These are phyloP conservation scores for Plotosus lineatus DNA, from an alignment of 2,113 vertebrate genomes.

Conservation along the genomic window DNA sequence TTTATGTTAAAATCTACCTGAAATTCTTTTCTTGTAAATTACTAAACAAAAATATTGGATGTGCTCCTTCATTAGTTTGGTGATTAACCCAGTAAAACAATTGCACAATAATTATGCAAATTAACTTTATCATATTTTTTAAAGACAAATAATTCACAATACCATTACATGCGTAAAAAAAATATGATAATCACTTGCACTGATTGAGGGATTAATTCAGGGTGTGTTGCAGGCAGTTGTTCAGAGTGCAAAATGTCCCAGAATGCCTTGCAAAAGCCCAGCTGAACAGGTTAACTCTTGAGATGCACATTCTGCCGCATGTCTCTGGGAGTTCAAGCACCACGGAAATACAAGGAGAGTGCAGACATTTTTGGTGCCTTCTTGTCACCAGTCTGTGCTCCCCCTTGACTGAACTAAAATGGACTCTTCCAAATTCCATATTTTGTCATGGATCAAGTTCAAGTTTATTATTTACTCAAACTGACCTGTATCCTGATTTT, in stretches of 20 bases:
- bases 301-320: slow-evolving; percentile 2
- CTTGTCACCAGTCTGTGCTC: not conserved
- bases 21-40: not conserved
- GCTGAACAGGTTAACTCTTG: slow-evolving; percentile 54
- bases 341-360: not conserved
- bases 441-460: not conserved
- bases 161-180: not conserved
- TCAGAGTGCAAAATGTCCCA: slow-evolving; percentile 66
- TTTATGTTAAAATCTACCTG: too few relatives aligned
- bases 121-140: not conserved
- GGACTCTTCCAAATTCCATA: slow-evolving; percentile 10
- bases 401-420: not conserved
- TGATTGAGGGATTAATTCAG: slow-evolving; percentile 22
- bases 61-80: not conserved
- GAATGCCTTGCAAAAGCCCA: slow-evolving; percentile 60
- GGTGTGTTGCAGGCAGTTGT: slow-evolving; percentile 57
- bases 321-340: not conserved
- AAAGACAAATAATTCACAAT: slow-evolving; percentile 1
- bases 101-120: not conserved
- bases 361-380: not conserved
- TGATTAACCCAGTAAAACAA: not conserved
- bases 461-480: not conserved
- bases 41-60: not conserved
- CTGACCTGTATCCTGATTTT: too few relatives aligned
- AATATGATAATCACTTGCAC: slow-evolving; percentile 18